These are phyloP conservation scores for Chlorodrepanis virens DNA, from an alignment of 2,113 vertebrate species.

Conservation along the genomic window DNA sequence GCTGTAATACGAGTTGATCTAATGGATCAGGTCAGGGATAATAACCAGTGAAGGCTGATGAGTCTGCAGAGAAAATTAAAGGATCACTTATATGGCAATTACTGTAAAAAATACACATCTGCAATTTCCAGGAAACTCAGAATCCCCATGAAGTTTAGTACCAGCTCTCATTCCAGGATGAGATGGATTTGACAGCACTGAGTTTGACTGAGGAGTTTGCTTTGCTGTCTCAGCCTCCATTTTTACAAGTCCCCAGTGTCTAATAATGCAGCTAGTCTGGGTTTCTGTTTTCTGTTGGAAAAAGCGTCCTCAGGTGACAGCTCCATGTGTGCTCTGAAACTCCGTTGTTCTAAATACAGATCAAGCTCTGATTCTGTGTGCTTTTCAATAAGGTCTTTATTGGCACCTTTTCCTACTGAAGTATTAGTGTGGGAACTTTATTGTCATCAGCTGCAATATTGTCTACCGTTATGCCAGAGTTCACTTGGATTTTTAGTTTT, in stretches of 20 bases:
- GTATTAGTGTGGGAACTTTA: not conserved
- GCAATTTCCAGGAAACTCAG: not conserved
- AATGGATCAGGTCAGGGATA: not conserved
- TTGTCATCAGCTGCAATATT: not conserved
- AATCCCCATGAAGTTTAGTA: not conserved
- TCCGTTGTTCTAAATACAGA: not conserved
- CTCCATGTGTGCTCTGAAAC: not conserved
- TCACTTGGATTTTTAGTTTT: not conserved
- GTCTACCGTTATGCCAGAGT: not conserved
- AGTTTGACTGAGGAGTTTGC: not conserved
- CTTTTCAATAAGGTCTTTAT: conserved; percentile 11
- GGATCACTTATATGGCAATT: not conserved
- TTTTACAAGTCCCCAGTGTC: not conserved
- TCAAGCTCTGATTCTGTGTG: not conserved
- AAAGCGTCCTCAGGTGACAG: conserved; percentile 10
- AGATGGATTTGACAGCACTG: not conserved
- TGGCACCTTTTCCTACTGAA: not conserved
- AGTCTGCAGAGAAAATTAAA: not conserved
- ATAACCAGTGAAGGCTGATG: not conserved
- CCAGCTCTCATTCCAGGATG: not conserved
- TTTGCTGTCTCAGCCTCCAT: not conserved
- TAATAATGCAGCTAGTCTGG: not conserved
- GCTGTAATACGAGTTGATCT: not conserved
- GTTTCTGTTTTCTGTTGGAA: not conserved
- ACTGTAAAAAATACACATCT: not conserved